Evolutionary conservation across 2,888 invertebrate genomes (phyloP), one percentile per base, ranked within the genome.

Genomic region (Phyto melanocephala): DNA sequence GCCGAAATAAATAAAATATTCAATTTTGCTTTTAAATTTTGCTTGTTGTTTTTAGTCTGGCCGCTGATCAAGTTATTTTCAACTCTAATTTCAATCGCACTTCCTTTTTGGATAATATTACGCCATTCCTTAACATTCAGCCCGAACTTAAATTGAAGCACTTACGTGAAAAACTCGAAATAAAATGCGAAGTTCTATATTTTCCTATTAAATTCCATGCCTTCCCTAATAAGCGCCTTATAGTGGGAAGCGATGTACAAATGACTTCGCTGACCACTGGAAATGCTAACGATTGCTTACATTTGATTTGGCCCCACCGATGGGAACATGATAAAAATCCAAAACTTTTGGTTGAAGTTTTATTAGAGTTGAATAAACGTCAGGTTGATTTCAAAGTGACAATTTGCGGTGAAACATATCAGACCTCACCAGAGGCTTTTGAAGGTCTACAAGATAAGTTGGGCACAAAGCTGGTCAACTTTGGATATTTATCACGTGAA

Each of bases 321-420:
- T 95, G 95, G 95, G 95, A 95, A 89, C 95, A 95, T 89, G 95
- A 95, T 88, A 95, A 95, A 90, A 93, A 94, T 87, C 95, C 95
- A 0, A 93, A 94, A 54, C 89, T 92, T 15, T 93, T 95, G 86
- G 94, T 95, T 79, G 89, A 92, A 40, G 92, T 93, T 0, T 86
- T 94, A 5, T 87, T 91, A 77, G 90, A 90, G 76, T 87, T 94
- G 28, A 91, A 92, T 65, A 92, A 93, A 54, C 90, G 92, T 11
- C 92, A 92, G 22, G 88, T 92, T 11, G 90, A 92, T 71, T 95
- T 95, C 87, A 89, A 90, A 78, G 89, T 95, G 20, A 90, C 91
- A 8, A 91, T 95, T 52, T 90, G 94, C 20, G 94, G 95, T 3
- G 94, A 95, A 90, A 92, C 91, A 42, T 95, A 93, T 87, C 90